Conservation (phyloP, 2,888 invertebrate species). For the Eucera pruinosa region DNA sequence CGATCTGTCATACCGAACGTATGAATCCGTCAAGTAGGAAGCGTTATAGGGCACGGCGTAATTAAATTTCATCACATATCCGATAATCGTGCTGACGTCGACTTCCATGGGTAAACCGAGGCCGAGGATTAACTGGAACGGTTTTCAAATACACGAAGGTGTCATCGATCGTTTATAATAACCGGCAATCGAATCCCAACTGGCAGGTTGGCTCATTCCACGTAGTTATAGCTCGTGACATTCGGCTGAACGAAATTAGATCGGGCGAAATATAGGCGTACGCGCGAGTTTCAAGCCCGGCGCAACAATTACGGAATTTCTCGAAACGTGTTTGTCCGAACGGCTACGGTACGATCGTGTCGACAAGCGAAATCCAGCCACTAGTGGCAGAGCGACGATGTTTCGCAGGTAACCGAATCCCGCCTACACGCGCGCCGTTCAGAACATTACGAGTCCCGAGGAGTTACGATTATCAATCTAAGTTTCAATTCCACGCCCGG, state of each 20-base stretch:
- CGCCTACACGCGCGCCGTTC: background rate
- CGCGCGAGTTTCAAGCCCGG: background rate
- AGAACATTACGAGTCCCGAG: background rate
- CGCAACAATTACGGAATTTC: constrained; percentile 5
- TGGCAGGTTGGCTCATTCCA: constrained; percentile 12
- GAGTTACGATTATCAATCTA: constrained; percentile 12
- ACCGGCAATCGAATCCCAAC: constrained; percentile 54
- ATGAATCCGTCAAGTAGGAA: constrained; percentile 78
- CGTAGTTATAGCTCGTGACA: constrained; percentile 13
- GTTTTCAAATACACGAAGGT: constrained; percentile 69
- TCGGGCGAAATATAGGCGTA: constrained; percentile 26
- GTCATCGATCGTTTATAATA: constrained; percentile 69
- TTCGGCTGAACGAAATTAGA: constrained; percentile 53
- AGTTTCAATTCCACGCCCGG: background rate
- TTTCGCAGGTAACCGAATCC: no score
- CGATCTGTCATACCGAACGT: constrained; percentile 85
- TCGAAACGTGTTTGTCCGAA: background rate
- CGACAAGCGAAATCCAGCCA: background rate
- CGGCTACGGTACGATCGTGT: background rate
- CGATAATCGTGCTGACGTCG: constrained; percentile 84
- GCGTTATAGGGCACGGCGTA: constrained; percentile 82
- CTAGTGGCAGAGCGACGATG: background rate
- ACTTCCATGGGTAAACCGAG: constrained; percentile 85
- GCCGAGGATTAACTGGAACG: constrained; percentile 84
- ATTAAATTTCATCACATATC: constrained; percentile 84